phyloP scores from a whole-genome alignment of 2,888 invertebrate species.

The Lymantria dispar region DNA sequence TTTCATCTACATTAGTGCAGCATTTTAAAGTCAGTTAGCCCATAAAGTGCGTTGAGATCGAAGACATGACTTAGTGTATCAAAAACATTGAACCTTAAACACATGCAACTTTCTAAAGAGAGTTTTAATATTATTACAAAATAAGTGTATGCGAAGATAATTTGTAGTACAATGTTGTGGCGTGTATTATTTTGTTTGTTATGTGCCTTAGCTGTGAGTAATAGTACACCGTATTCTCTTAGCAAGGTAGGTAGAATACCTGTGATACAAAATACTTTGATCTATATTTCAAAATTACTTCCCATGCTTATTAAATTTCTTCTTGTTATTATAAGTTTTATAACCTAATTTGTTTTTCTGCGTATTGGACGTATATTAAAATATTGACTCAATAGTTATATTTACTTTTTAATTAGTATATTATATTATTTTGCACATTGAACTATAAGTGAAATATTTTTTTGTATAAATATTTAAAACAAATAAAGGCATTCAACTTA shows the following conservation, averaged over 20 bases:
- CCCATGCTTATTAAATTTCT: constrained; percentile 5
- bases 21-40: constrained; percentile 61
- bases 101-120: constrained; percentile 50
- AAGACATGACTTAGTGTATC: constrained; percentile 73
- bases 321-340: background rate
- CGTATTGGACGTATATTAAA: background rate
- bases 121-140: constrained; percentile 19
- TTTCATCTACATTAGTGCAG: constrained; percentile 31
- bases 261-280: constrained; percentile 23
- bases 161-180: constrained; percentile 47
- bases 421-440: no score
- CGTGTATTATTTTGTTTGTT: constrained; percentile 45
- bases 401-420: no score
- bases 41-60: constrained; percentile 62
- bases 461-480: no score
- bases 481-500: no score
- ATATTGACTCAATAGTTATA: background rate
- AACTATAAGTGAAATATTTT: no score
- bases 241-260: constrained; percentile 56
- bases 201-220: constrained; percentile 41
- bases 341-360: background rate
- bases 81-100: constrained; percentile 58
- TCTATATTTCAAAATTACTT: constrained; percentile 9
- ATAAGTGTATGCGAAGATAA: constrained; percentile 1
- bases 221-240: constrained; percentile 37